Base-by-base conservation (phyloP, 1,140 invertebrate genomes). In the Cydia amplana region DNA sequence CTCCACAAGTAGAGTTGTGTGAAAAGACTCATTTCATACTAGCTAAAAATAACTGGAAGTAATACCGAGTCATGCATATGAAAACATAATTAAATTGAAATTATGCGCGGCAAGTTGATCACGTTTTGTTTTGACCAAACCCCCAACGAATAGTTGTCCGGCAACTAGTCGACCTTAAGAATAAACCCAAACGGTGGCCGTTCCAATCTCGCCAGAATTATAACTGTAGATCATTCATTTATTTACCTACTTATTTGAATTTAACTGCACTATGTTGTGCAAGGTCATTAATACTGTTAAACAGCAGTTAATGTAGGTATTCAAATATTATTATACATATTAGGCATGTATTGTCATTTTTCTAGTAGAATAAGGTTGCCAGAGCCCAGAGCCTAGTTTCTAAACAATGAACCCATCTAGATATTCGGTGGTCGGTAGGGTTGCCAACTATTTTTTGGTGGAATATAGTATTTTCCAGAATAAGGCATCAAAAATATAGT, bases 91-190 rank as follows among this genome's bases (percentile, higher is more conserved):
- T 60, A 60, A 60, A 23, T 23, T 60, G 1, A 60, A 60, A 60
- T 23, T 60, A 23, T 23, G 2, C 55, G 55, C 12, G 55, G n/a
- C 65, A 70, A 70, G 28, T 70, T 40, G 25, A 36, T 36, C 65
- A 70, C 65, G 65, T 18, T 70, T 70, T 36, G 65, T 70, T 70
- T 70, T 70, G 65, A 43, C 65, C 28, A 43, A 70, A 70, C 65
- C 65, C 65, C 28, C 65, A n/a, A 18, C 65, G 14, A 70, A 70
- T 70, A 70, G 65, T 70, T 70, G 65, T 70, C 65, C 65, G 18
- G 28, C 64, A 7, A 70, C 65, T 20, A 70, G 65, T 70, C 32
- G 65, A 70, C 65, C 65, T 70, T 70, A 67, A 28, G 18, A 60
- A 23, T 60, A 60, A 60, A 60, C 55, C 20, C 55, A 60, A 60